phyloP scores from a whole-genome alignment of 64 coral and sea anemone species.

The Dendronephthya gigantea region DNA sequence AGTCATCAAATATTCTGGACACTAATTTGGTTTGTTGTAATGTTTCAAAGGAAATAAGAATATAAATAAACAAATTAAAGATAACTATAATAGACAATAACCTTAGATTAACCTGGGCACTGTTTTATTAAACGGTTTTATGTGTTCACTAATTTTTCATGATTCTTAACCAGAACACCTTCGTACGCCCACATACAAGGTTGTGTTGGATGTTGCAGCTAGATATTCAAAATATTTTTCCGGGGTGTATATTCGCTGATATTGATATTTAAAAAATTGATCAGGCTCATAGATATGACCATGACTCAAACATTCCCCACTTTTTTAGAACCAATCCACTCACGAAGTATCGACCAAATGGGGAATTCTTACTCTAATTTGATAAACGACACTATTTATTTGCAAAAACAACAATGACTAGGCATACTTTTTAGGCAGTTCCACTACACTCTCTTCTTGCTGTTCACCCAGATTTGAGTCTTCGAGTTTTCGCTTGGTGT shows the following conservation, averaged over 20 bases:
- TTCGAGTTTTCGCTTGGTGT: not conserved
- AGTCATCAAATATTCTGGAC: too few species aligned
- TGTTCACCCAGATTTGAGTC: not conserved
- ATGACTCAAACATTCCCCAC: not conserved
- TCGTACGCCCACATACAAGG: too few species aligned
- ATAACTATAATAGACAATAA: too few species aligned
- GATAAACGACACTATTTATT: not conserved
- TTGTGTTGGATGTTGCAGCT: not conserved
- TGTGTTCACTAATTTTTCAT: too few species aligned
- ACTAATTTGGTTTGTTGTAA: too few species aligned
- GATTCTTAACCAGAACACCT: too few species aligned
- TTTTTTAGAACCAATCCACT: not conserved
- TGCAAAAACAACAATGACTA: not conserved
- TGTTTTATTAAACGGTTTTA: too few species aligned
- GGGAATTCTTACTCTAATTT: not conserved
- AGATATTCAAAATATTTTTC: not conserved
- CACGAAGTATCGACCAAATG: not conserved
- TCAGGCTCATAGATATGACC: too few species aligned
- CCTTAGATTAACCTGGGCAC: too few species aligned
- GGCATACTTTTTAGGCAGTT: conserved; percentile 35
- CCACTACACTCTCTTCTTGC: conserved; percentile 20
- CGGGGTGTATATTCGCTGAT: not conserved
- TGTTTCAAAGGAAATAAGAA: too few species aligned
- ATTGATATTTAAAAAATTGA: not conserved
- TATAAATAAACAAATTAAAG: too few species aligned